These are phyloP conservation scores for Pseudomyrmex dendroicus DNA, from an alignment of 1,140 invertebrate species.

Conservation along the genomic window DNA sequence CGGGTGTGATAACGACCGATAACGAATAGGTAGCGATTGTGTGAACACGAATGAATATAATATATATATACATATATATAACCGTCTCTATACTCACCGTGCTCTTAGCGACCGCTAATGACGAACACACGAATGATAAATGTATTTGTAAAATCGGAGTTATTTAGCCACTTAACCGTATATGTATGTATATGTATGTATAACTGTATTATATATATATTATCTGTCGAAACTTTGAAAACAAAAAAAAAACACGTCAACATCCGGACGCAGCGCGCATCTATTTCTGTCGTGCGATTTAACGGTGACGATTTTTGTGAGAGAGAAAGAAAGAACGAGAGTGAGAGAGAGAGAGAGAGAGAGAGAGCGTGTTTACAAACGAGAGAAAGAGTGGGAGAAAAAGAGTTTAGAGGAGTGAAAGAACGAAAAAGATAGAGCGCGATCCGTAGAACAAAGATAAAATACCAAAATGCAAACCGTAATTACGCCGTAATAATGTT, in stretches of 20 bases:
- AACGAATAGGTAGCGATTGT: background rate
- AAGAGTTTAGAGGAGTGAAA: slow-evolving; percentile 3
- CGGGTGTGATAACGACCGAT: slow-evolving; percentile 12
- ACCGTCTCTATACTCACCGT: slow-evolving; percentile 66
- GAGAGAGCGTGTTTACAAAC: background rate
- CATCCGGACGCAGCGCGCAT: slow-evolving; percentile 66
- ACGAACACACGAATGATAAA: slow-evolving; percentile 66
- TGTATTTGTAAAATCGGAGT: slow-evolving; percentile 72
- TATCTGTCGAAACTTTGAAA: slow-evolving; percentile 72
- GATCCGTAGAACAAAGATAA: slow-evolving; percentile 55
- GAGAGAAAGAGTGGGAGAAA: slow-evolving; percentile 23
- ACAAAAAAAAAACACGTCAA: slow-evolving; percentile 49
- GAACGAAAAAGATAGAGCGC: slow-evolving; percentile 13
- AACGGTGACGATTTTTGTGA: slow-evolving; percentile 69
- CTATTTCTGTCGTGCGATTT: slow-evolving; percentile 75
- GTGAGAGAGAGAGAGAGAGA: background rate
- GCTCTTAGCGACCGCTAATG: slow-evolving; percentile 71
- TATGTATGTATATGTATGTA: slow-evolving; percentile 76
- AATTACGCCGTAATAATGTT: slow-evolving; percentile 35
- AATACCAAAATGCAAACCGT: slow-evolving; percentile 71
- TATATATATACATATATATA: slow-evolving; percentile 15
- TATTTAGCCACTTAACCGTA: slow-evolving; percentile 71
- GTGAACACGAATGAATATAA: too few relatives aligned
- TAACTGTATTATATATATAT: slow-evolving; percentile 76
- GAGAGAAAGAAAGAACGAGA: slow-evolving; percentile 25